Evolutionary conservation across 2,113 vertebrate genomes (phyloP), one percentile per base, ranked within the genome.

Genomic region (Oreotrochilus melanogaster): DNA sequence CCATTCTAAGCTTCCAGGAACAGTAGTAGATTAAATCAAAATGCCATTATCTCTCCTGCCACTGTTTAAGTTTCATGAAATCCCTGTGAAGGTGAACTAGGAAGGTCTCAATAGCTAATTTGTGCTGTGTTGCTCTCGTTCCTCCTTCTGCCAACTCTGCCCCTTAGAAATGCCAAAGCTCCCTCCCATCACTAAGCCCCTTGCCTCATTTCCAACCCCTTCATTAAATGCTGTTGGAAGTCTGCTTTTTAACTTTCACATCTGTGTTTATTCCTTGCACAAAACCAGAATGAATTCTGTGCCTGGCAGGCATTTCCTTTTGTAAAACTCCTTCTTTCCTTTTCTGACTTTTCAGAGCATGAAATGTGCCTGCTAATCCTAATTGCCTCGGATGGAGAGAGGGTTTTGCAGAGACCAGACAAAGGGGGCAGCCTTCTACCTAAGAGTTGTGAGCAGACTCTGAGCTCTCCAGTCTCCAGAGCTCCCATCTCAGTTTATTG

Each of bases 321-420:
- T 91, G 71, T 93, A 92, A 70, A 96, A 92, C 92, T 85, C 85
- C 78, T 82, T 65, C 92, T 93, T 95, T 86, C 58, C 89, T 88
- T 96, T 97, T 97, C 93, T 96, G 95, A 95, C 86, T 97, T 97
- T 97, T 97, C 96, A 97, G 97, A 97, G 97, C 96, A 97, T 96
- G 96, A 97, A 97, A 97, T 96, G 82, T 73, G 94, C 72, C 93
- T 92, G 84, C 94, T 97, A 96, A 96, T 95, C 81, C 86, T 95
- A 97, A 97, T 81, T 97, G 94, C 88, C 4, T 56, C 19, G 4
- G 65, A 94, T 70, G 92, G 84, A 66, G 88, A 89, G 84, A 66
- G 88, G 88, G 78, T 43, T 95, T 94, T 72, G 67, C 19, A 66
- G 61, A 80, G 60, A 65, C 67, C 3, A 89, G 62, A 95, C 92